Evolutionary conservation across 2,888 invertebrate species (phyloP).

Genomic region (Lissonota sp.): DNA sequence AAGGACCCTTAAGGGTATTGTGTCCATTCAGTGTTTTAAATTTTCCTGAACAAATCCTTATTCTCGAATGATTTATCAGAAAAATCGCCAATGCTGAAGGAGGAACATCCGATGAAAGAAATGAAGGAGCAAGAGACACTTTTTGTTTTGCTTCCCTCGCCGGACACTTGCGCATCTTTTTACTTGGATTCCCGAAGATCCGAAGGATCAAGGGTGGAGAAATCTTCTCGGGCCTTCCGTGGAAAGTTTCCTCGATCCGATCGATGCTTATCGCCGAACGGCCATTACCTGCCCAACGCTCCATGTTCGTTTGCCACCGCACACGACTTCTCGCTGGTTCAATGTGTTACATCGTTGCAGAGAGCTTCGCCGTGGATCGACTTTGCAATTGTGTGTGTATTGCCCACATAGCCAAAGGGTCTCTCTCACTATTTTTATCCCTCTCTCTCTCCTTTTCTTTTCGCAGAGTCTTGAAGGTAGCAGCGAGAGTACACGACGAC

Average conservation of each 20-base stretch:
- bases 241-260: conserved; percentile 62
- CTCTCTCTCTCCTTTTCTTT: no score
- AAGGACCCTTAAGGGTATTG: no score
- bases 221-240: conserved; percentile 22
- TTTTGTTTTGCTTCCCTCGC: neutral
- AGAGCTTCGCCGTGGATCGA: conserved; percentile 21
- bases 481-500: conserved; percentile 50
- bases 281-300: conserved; percentile 46
- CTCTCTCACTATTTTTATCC: neutral
- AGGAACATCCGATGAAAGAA: neutral
- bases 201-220: conserved; percentile 40
- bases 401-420: neutral
- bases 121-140: neutral
- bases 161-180: neutral
- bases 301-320: conserved; percentile 59
- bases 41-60: no score
- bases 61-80: no score
- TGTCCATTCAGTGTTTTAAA: no score
- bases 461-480: neutral
- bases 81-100: no score
- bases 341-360: conserved; percentile 43
- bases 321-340: conserved; percentile 28
- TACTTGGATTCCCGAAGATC: conserved; percentile 9
- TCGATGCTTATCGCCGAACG: conserved; percentile 58
- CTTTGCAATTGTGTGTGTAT: conserved; percentile 12